phyloP scores from a whole-genome alignment of 2,888 invertebrate genomes.

The Caenorhabditis japonica region DNA sequence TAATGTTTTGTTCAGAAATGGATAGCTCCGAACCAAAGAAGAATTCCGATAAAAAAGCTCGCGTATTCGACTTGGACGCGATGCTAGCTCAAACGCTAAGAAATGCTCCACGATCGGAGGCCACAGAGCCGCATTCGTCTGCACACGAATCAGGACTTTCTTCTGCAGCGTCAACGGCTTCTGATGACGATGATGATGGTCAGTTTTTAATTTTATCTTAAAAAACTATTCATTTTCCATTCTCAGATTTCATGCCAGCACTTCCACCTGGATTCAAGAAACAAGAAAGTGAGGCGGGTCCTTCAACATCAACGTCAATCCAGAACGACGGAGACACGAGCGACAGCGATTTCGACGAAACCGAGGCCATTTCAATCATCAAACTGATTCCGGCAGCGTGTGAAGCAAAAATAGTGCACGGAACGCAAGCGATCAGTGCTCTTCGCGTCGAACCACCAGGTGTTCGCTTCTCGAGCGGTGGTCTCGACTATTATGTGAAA shows the following conservation, averaged over 20 bases:
- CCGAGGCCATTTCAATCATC: conserved; percentile 76
- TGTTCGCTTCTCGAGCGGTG: conserved; percentile 90
- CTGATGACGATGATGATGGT: conserved; percentile 59
- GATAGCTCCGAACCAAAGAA: conserved; percentile 23
- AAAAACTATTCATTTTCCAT: conserved; percentile 3
- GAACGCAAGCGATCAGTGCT: conserved; percentile 83
- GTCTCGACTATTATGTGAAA: conserved; percentile 90
- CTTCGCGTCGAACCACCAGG: conserved; percentile 94
- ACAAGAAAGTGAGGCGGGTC: conserved; percentile 37
- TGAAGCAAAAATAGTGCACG: conserved; percentile 88
- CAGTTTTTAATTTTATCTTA: conserved; percentile 1
- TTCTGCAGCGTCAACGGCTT: conserved; percentile 21
- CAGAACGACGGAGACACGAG: conserved; percentile 71
- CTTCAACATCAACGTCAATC: conserved; percentile 8
- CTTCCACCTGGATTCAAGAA: conserved; percentile 73
- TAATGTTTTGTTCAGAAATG: conserved; percentile 7
- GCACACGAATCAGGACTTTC: conserved; percentile 39
- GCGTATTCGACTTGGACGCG: conserved; percentile 68
- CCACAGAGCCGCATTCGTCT: background rate
- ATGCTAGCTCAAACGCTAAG: conserved; percentile 64
- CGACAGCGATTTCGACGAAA: conserved; percentile 75
- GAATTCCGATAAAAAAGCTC: conserved; percentile 67
- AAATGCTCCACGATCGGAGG: conserved; percentile 47
- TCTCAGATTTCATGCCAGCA: conserved; percentile 67
- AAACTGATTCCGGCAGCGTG: conserved; percentile 80